phyloP scores from a whole-genome alignment of 2,888 invertebrate genomes.

The Arge pagana region DNA sequence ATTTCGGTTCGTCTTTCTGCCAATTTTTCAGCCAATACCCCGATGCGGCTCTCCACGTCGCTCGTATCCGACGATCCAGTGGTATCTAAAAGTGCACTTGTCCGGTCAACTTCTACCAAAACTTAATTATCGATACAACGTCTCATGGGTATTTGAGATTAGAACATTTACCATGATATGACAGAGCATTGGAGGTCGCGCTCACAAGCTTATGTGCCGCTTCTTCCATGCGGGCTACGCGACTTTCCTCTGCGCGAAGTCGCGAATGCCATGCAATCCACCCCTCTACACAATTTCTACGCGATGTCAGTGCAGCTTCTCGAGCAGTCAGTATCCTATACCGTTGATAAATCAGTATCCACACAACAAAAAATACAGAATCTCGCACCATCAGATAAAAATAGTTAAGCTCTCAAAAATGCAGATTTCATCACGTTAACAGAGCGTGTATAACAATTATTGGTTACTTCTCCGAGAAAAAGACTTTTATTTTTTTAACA shows the following conservation, averaged over 20 bases:
- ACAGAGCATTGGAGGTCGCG: constrained; percentile 51
- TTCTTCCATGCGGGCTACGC: constrained; percentile 55
- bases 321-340: constrained; percentile 53
- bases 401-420: too few species aligned
- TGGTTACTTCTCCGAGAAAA: too few species aligned
- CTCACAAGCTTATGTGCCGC: constrained; percentile 53
- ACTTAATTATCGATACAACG: neutral
- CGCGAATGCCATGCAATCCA: constrained; percentile 57
- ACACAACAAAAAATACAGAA: too few species aligned
- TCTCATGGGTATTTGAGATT: neutral
- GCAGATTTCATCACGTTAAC: too few species aligned
- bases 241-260: constrained; percentile 52
- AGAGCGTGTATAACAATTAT: too few species aligned
- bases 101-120: neutral
- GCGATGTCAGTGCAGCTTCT: constrained; percentile 52
- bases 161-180: constrained; percentile 46
- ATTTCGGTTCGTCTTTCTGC: constrained; percentile 52
- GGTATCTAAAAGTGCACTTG: constrained; percentile 42
- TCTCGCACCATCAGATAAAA: too few species aligned
- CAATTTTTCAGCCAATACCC: constrained; percentile 51
- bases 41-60: constrained; percentile 54
- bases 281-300: constrained; percentile 54
- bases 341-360: constrained; percentile 5
- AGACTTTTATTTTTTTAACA: too few species aligned
- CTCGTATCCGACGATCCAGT: constrained; percentile 55